These are phyloP conservation scores for Crenuchus spilurus DNA, from an alignment of 2,797 vertebrate genomes.

Conservation along the genomic window DNA sequence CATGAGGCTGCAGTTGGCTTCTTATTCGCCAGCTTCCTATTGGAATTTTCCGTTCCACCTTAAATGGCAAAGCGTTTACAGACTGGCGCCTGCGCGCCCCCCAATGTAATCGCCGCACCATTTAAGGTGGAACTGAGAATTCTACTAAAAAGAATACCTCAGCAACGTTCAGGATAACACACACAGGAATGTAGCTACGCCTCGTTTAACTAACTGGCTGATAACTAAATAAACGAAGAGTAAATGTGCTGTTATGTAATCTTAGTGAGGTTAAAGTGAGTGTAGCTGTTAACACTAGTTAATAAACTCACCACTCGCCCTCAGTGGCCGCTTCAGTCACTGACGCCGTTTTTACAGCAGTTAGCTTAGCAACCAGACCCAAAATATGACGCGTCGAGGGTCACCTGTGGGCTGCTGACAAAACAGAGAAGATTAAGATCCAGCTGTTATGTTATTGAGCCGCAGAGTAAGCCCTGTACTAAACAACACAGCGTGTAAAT, in stretches of 20 bases:
- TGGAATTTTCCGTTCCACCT: background rate
- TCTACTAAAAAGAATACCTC: too few species aligned
- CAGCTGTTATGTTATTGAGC: background rate
- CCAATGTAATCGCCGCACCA: background rate
- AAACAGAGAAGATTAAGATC: background rate
- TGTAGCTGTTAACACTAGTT: background rate
- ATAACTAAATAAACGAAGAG: background rate
- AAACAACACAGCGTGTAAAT: constrained; percentile 14
- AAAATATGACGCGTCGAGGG: constrained; percentile 5
- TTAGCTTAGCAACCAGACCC: constrained; percentile 7
- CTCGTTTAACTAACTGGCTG: background rate
- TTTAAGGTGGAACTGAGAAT: background rate
- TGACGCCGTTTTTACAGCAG: background rate
- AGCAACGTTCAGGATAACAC: too few species aligned
- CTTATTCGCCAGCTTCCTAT: background rate
- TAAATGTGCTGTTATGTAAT: too few species aligned
- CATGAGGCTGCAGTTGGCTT: background rate
- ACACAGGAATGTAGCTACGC: too few species aligned
- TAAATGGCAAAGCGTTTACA: background rate
- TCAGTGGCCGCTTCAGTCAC: constrained; percentile 1
- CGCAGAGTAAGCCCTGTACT: background rate
- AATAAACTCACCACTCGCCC: constrained; percentile 22
- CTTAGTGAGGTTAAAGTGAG: background rate
- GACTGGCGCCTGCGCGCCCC: background rate
- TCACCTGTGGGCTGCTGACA: background rate